phyloP scores from a whole-genome alignment of 2,797 vertebrate genomes.

The Vespertilio murinus region DNA sequence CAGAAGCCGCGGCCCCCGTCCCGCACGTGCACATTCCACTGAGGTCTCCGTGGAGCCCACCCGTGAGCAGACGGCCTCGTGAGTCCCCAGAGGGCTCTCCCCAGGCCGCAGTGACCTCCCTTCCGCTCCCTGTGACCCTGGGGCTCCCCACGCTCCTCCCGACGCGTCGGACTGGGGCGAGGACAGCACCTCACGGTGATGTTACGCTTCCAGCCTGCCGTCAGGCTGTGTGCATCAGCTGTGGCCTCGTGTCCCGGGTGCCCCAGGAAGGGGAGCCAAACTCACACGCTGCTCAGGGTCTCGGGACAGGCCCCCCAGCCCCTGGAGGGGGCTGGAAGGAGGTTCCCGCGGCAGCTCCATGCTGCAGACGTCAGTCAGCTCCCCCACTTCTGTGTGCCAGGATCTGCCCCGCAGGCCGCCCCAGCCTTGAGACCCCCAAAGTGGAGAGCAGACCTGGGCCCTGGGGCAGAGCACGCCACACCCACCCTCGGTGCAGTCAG shows the following conservation, averaged over 20 bases:
- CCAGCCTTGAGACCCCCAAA: neutral
- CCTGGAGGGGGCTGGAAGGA: neutral
- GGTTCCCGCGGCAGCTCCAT: neutral
- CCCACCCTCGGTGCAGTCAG: neutral
- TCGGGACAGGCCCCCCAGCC: neutral
- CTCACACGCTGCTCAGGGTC: neutral
- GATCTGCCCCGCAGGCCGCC: neutral
- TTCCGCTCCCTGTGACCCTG: neutral
- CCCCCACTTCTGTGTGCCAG: neutral
- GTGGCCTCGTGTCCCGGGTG: neutral
- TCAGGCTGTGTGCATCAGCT: neutral
- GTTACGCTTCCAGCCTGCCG: neutral
- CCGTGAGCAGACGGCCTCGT: neutral
- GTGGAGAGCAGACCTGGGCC: neutral
- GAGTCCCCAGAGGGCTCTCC: neutral
- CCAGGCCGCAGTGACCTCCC: neutral
- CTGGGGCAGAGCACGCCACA: neutral
- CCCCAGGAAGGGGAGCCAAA: neutral
- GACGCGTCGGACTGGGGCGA: neutral
- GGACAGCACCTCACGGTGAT: neutral
- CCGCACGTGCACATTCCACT: accelerated
- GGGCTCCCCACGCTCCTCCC: neutral
- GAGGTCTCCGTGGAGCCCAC: neutral
- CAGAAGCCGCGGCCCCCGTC: neutral
- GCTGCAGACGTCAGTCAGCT: neutral